Evolutionary conservation across 2,888 invertebrate genomes (phyloP), one percentile per base, ranked within the genome.

Genomic region (Nezara viridula): DNA sequence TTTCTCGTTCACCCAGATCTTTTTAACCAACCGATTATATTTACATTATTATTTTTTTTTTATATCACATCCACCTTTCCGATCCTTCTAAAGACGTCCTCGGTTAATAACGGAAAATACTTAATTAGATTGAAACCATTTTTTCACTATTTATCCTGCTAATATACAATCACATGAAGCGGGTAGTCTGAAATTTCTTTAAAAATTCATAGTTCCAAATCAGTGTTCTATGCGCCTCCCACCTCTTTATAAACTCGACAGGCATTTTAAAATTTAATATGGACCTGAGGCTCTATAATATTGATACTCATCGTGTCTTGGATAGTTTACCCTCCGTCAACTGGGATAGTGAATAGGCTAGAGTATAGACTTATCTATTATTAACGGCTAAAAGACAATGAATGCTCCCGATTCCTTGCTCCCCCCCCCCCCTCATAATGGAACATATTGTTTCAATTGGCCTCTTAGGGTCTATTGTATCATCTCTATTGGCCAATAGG

Each of bases 381-480:
- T 60, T 60, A 60, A 60, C 3, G 60, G 27, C 27, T 60, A 27
- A 14, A 27, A 60, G 60, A 60, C 60, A 60, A 60, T 60, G 27
- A 60, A 14, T 14, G 60, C 14, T 3, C 27, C 60, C 27, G 60
- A 60, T 60, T 60, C 27, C 60, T 55, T 27, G 60, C n/a, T 24
- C 14, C n/a, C 12, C 27, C 12, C 60, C 2, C 50, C n/a, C n/a
- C 7, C 3, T 55, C 55, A 55, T n/a, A 55, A 55, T 55, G 55
- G 55, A 55, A 55, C 27, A 60, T 60, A 60, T 60, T 60, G 60
- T 60, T 60, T 27, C 60, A 60, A 60, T 60, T 60, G 60, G 60
- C 27, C 27, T 60, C n/a, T 60, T 60, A 60, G 60, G 2, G 19
- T 27, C 60, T 27, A 60, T 60, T 60, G 60, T 60, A 27, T 60